These are phyloP conservation scores for Hesperophylax magnus DNA, from an alignment of 1,140 invertebrate genomes.

Conservation along the genomic window DNA sequence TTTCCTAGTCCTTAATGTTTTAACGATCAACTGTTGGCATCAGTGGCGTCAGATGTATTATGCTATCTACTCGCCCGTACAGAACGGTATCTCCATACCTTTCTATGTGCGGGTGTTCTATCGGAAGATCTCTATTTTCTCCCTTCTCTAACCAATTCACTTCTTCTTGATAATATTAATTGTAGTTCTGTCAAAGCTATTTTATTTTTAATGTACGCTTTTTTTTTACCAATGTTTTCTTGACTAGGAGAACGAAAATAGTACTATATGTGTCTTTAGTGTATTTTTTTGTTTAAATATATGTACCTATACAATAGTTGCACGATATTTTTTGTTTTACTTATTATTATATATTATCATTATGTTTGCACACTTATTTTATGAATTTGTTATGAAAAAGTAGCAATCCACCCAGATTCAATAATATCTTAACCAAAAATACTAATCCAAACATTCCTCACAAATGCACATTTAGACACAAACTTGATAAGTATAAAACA, in stretches of 20 bases:
- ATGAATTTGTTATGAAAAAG: conserved; percentile 2
- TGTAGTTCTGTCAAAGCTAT: conserved; percentile 2
- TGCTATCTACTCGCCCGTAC: conserved; percentile 70
- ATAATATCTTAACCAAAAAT: neutral
- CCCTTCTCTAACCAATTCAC: conserved; percentile 17
- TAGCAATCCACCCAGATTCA: conserved; percentile 8
- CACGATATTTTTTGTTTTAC: conserved; percentile 9
- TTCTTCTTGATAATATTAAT: conserved; percentile 19
- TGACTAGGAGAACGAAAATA: conserved; percentile 15
- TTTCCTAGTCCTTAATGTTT: conserved; percentile 58
- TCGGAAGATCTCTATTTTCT: conserved; percentile 58
- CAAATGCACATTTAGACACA: too few species aligned
- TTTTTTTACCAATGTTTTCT: neutral
- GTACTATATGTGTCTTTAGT: neutral
- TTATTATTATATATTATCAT: conserved; percentile 10
- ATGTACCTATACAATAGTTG: neutral
- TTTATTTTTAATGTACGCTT: conserved; percentile 12
- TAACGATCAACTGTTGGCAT: conserved; percentile 59
- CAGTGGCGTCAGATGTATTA: conserved; percentile 73
- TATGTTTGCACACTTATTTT: neutral
- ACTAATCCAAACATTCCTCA: too few species aligned
- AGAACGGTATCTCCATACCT: conserved; percentile 49
- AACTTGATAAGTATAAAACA: too few species aligned
- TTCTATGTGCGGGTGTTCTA: conserved; percentile 52
- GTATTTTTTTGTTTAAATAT: conserved; percentile 1